Conservation (phyloP, 1,140 invertebrate species). For the Macrosteles quadrilineatus region DNA sequence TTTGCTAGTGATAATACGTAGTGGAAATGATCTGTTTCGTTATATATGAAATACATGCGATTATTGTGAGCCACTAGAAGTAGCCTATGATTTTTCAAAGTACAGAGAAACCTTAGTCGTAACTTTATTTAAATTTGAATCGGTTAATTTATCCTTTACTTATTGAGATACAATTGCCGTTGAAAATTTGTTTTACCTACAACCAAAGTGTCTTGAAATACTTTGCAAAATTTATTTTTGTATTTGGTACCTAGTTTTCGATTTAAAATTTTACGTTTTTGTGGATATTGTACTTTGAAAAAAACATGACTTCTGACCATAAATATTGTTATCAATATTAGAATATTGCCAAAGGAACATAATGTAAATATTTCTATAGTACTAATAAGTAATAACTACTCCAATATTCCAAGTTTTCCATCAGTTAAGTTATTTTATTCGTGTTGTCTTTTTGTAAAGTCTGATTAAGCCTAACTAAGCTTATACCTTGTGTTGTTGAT, state of each 20-base stretch:
- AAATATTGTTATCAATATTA: neutral
- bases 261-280: too few relatives aligned
- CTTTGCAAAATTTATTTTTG: too few relatives aligned
- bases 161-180: too few relatives aligned
- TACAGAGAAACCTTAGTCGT: neutral
- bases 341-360: constrained; percentile 13
- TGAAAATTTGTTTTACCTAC: too few relatives aligned
- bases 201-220: too few relatives aligned
- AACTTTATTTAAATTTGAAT: too few relatives aligned
- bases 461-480: constrained; percentile 13
- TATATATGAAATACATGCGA: neutral
- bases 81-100: neutral
- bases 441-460: constrained; percentile 6
- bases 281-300: neutral
- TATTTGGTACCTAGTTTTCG: too few relatives aligned
- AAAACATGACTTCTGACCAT: neutral
- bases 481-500: constrained; percentile 8
- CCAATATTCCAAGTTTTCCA: neutral
- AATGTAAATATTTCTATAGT: neutral
- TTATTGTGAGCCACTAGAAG: neutral
- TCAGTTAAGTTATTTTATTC: constrained; percentile 1
- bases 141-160: too few relatives aligned
- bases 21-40: neutral
- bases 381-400: constrained; percentile 4
- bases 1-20: neutral